Conservation (phyloP, 2,888 invertebrate genomes). For the Sphecodes monilicornis region DNA sequence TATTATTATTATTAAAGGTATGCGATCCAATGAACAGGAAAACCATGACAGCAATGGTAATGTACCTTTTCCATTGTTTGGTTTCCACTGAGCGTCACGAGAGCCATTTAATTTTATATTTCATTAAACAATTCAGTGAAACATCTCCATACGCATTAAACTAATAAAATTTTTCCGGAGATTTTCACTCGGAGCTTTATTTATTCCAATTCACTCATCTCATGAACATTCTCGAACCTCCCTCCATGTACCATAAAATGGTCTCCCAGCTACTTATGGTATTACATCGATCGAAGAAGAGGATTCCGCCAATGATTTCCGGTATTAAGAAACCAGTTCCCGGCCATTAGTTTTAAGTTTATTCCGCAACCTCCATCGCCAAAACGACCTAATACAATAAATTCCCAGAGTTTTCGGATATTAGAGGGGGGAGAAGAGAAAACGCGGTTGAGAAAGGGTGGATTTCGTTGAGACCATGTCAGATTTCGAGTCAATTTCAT, state of each 20-base stretch:
- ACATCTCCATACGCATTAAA: neutral
- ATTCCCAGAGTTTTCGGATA: neutral
- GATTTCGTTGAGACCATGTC: neutral
- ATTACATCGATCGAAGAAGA: conserved; percentile 5
- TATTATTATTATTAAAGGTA: no score
- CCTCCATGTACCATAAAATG: neutral
- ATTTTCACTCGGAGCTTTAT: neutral
- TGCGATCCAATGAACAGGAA: no score
- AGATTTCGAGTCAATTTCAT: conserved; percentile 7
- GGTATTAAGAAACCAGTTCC: neutral
- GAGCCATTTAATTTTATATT: no score
- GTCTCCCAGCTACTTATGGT: no score
- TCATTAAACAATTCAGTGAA: neutral
- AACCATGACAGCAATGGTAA: no score
- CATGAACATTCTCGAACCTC: neutral
- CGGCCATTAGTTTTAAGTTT: conserved; percentile 14
- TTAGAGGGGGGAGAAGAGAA: neutral
- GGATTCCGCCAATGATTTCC: conserved; percentile 18
- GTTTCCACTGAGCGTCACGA: no score
- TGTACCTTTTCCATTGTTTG: no score
- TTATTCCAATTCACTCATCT: neutral
- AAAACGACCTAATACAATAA: neutral
- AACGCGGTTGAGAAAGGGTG: neutral
- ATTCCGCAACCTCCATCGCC: neutral
- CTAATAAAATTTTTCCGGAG: neutral